phyloP scores from a whole-genome alignment of 2,888 invertebrate genomes.

The Onthophagus sagittarius region DNA sequence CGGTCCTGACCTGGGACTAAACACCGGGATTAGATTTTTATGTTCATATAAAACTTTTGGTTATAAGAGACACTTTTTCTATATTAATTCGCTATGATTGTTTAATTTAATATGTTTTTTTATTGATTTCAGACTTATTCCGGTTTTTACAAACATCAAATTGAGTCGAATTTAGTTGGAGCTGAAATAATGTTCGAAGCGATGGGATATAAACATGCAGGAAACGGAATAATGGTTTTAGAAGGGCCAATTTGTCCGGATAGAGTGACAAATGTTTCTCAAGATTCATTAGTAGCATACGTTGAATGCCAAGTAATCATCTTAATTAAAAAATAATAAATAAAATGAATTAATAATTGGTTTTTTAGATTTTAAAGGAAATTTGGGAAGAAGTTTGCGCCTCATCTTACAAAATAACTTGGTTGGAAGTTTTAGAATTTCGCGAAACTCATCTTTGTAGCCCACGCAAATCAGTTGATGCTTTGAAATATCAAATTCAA shows the following conservation, averaged over 20 bases:
- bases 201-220: conserved; percentile 73
- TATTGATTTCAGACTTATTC: conserved; percentile 64
- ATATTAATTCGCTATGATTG: too few species aligned
- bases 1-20: too few species aligned
- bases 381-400: conserved; percentile 68
- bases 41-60: too few species aligned
- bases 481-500: conserved; percentile 49
- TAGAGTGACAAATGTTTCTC: conserved; percentile 71
- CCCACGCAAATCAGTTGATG: conserved; percentile 52
- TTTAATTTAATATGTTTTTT: too few species aligned
- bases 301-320: conserved; percentile 76
- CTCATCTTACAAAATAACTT: conserved; percentile 53
- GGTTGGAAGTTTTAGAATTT: conserved; percentile 66
- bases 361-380: conserved; percentile 65
- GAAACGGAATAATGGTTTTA: conserved; percentile 57
- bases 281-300: conserved; percentile 81
- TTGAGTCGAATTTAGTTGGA: conserved; percentile 74
- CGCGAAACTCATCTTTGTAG: conserved; percentile 56
- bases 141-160: conserved; percentile 84
- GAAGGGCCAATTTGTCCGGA: conserved; percentile 80
- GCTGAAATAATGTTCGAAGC: conserved; percentile 73
- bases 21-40: too few species aligned
- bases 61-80: too few species aligned
- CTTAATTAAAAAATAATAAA: background rate
- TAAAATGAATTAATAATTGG: conserved; percentile 12